Conservation (phyloP, 2,113 vertebrate genomes). For the Ondatra zibethicus region DNA sequence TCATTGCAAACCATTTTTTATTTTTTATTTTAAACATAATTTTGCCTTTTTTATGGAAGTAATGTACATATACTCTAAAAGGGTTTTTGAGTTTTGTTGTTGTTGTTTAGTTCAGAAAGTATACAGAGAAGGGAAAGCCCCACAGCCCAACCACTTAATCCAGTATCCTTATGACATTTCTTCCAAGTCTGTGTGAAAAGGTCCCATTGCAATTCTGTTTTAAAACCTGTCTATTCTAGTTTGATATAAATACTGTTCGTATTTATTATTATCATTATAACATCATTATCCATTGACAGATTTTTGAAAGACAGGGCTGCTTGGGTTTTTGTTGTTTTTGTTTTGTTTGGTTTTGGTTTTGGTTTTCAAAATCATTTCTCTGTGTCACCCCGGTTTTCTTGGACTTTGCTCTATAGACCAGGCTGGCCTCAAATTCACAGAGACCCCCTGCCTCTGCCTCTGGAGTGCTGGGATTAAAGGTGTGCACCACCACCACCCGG, state of each 20-base stretch:
- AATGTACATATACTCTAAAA: not conserved
- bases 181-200: not conserved
- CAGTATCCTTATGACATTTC: not conserved
- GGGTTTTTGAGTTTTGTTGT: not conserved
- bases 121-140: not conserved
- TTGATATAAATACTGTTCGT: not conserved
- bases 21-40: conserved; percentile 34
- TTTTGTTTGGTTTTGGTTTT: no score
- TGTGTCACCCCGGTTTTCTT: no score
- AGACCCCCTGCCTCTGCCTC: no score
- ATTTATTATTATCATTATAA: not conserved
- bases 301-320: not conserved
- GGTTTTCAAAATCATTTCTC: no score
- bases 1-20: not conserved
- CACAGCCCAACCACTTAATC: not conserved
- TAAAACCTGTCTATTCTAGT: not conserved
- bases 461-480: no score
- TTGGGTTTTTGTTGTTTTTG: not conserved
- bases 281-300: conserved; percentile 10
- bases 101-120: conserved; percentile 21
- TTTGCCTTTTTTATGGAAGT: conserved; percentile 29
- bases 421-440: no score
- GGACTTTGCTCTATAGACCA: no score
- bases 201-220: not conserved
- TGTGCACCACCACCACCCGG: no score